A percentile compares a stretch with the other conserved stretches of the same genome.
These are phyloP conservation scores for Spongilla lacustris DNA, from an alignment of 37 sponge, comb jelly and placozoan genomes.

Conservation along the genomic window DNA sequence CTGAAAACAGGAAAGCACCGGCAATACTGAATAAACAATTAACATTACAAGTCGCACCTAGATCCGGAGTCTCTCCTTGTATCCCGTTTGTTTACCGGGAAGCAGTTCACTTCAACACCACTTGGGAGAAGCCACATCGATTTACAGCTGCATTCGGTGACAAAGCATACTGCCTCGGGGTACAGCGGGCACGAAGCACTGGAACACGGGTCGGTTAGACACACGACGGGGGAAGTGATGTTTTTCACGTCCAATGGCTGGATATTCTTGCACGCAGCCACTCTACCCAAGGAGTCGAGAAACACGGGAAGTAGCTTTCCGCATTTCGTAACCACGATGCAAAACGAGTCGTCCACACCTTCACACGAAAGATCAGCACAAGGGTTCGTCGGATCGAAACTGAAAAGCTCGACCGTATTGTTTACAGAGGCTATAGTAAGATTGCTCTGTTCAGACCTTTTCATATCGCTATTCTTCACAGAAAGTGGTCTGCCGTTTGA, in stretches of 20 bases:
- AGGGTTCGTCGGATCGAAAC: slow-evolving; percentile 22
- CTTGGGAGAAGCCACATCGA: slow-evolving; percentile 12
- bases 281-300: slow-evolving; percentile 1
- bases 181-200: slow-evolving; percentile 12
- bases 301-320: slow-evolving; percentile 47
- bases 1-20: no score
- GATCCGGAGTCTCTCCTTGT: no score
- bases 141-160: slow-evolving; percentile 40
- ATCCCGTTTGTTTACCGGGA: no score
- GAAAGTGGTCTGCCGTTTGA: no score
- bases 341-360: slow-evolving; percentile 45
- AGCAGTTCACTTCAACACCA: slow-evolving; percentile 47
- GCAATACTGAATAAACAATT: no score
- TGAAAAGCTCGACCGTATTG: no score
- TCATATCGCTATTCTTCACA: no score
- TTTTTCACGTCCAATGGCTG: background rate
- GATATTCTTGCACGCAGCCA: slow-evolving; percentile 10
- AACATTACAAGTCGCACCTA: no score
- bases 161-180: slow-evolving; percentile 53
- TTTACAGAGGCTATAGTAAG: no score
- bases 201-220: slow-evolving; percentile 49
- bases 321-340: slow-evolving; percentile 51
- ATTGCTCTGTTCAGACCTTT: no score
- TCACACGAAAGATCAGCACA: slow-evolving; percentile 32
- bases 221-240: slow-evolving; percentile 13